Evolutionary conservation across 2,113 vertebrate species (phyloP).

Genomic region (Leptocoma aspasia): DNA sequence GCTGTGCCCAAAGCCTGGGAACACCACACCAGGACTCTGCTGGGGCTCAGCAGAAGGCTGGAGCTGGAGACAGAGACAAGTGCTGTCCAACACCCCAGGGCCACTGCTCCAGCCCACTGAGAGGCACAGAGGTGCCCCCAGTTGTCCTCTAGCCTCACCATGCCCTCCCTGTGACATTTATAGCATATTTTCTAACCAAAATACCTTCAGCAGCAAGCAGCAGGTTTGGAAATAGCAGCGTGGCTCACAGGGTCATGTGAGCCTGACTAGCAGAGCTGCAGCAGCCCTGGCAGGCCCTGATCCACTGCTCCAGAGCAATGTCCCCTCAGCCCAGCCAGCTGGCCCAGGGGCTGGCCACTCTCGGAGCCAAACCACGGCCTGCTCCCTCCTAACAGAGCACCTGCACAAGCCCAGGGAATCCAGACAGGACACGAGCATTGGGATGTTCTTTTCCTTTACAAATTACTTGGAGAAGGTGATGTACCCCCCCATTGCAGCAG

Average conservation of each 20-base stretch:
- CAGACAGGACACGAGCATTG: rapidly evolving
- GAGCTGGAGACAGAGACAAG: not conserved
- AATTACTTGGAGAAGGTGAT: not conserved
- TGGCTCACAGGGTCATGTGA: slow-evolving; percentile 20
- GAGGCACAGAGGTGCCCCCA: not conserved
- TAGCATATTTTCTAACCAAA: slow-evolving; percentile 34
- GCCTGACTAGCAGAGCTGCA: not conserved
- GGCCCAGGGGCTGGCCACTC: not conserved
- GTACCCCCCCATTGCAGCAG: not conserved
- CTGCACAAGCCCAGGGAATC: not conserved
- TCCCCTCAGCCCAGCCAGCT: not conserved
- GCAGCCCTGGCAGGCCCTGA: not conserved
- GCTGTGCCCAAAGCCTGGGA: not conserved
- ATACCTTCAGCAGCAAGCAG: slow-evolving; percentile 22
- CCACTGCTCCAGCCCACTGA: not conserved
- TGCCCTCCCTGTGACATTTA: slow-evolving; percentile 11
- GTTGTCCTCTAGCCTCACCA: not conserved
- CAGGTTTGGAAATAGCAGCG: slow-evolving; percentile 47
- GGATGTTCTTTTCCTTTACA: not conserved
- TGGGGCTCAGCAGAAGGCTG: too few species aligned
- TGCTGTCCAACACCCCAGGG: rapidly evolving
- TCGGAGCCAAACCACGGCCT: rapidly evolving
- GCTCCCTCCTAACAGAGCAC: rapidly evolving
- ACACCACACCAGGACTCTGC: not conserved
- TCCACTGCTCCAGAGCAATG: not conserved